Percentiles rank a stretch among this genome's conserved stretches.
Conservation (phyloP, 2,888 invertebrate genomes). For the Acanthacorydalis orientalis region DNA sequence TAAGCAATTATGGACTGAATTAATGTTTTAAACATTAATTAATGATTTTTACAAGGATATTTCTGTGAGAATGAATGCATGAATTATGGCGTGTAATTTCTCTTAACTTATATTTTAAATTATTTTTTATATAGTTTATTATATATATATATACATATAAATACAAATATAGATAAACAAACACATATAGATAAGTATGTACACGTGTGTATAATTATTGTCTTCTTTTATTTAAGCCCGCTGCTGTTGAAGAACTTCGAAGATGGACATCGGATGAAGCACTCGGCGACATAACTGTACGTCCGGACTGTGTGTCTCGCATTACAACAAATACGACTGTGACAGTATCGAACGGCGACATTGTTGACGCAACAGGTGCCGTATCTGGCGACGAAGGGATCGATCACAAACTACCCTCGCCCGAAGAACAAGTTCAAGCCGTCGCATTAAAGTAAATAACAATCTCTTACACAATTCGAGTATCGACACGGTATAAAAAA, state of each 20-base stretch:
- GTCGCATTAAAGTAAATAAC: conserved; percentile 60
- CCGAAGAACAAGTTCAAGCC: conserved; percentile 70
- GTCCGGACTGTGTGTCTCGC: conserved; percentile 60
- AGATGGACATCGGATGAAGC: conserved; percentile 76
- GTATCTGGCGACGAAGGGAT: conserved; percentile 51
- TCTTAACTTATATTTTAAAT: too few species aligned
- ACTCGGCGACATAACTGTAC: conserved; percentile 64
- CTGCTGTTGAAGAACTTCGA: conserved; percentile 58
- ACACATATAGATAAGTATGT: too few species aligned
- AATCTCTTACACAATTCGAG: neutral
- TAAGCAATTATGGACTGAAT: too few species aligned
- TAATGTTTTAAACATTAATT: too few species aligned
- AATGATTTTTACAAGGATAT: too few species aligned
- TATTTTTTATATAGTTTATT: too few species aligned
- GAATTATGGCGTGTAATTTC: too few species aligned
- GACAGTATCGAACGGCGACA: conserved; percentile 32
- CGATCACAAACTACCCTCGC: conserved; percentile 74
- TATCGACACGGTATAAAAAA: too few species aligned
- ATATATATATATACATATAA: too few species aligned
- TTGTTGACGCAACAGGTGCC: conserved; percentile 26
- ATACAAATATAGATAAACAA: too few species aligned
- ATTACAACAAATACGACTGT: conserved; percentile 32
- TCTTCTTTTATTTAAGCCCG: conserved; percentile 38
- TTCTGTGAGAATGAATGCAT: too few species aligned
- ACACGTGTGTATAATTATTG: too few species aligned